A percentile compares a stretch with the other conserved stretches of the same genome.
These are phyloP conservation scores for Amaurobius ferox DNA, from an alignment of 2,888 invertebrate species.

Conservation along the genomic window DNA sequence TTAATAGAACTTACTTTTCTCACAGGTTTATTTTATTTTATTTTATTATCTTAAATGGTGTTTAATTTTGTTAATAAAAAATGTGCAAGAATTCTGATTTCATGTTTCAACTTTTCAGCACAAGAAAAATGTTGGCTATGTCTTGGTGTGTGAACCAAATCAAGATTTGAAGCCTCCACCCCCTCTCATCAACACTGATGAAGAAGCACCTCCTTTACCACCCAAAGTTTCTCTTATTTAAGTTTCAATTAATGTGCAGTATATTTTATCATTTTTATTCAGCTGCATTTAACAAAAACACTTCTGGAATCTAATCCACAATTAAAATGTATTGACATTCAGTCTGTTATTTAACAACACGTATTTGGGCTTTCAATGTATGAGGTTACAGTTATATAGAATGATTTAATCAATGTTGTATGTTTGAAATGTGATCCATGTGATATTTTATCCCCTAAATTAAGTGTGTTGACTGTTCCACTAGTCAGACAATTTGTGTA, in stretches of 20 bases:
- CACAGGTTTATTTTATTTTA: too few species aligned
- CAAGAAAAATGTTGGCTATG: constrained; percentile 51
- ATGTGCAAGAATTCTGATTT: too few species aligned
- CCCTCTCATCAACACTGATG: constrained; percentile 44
- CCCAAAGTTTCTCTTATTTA: constrained; percentile 61
- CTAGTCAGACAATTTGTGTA: constrained; percentile 38
- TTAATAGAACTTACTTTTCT: too few species aligned
- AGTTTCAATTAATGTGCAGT: constrained; percentile 9
- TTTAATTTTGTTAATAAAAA: background rate
- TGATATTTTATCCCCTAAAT: constrained; percentile 3
- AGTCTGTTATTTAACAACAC: constrained; percentile 15
- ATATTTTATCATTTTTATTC: background rate
- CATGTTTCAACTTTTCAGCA: background rate
- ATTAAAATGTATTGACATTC: background rate
- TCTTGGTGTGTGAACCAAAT: constrained; percentile 55
- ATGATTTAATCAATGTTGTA: constrained; percentile 16
- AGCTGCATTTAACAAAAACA: background rate
- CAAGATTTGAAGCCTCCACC: constrained; percentile 46
- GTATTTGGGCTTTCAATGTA: constrained; percentile 50
- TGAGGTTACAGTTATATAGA: constrained; percentile 27
- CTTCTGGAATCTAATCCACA: background rate
- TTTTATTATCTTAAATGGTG: too few species aligned
- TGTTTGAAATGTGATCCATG: constrained; percentile 19
- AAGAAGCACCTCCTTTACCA: constrained; percentile 66
- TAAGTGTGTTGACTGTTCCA: background rate